phyloP scores from a whole-genome alignment of 2,888 invertebrate species.

The Aricia artaxerxes region DNA sequence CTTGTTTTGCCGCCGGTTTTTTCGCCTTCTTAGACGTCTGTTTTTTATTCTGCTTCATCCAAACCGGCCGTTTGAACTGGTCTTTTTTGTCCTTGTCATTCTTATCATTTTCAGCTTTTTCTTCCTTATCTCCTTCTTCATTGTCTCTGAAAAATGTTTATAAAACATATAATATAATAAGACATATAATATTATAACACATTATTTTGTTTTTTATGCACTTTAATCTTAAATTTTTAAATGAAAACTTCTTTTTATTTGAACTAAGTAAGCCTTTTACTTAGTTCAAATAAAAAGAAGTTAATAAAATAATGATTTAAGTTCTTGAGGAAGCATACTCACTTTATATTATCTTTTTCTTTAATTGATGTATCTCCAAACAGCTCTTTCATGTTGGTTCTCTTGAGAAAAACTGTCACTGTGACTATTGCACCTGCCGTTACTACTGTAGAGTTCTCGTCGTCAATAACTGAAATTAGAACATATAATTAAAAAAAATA shows the following conservation, averaged over 20 bases:
- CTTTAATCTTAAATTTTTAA: no score
- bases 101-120: slow-evolving; percentile 57
- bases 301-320: neutral
- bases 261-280: no score
- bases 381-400: slow-evolving; percentile 91
- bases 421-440: slow-evolving; percentile 99
- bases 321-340: slow-evolving; percentile 44
- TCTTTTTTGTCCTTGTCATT: slow-evolving; percentile 71
- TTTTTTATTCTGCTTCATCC: slow-evolving; percentile 88
- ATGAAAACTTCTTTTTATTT: no score
- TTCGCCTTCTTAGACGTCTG: slow-evolving; percentile 72
- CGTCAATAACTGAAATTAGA: slow-evolving; percentile 90
- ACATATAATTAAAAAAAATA: neutral
- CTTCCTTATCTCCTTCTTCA: slow-evolving; percentile 73
- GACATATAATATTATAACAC: no score
- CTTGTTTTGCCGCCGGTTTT: slow-evolving; percentile 78
- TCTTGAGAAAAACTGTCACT: slow-evolving; percentile 92
- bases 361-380: slow-evolving; percentile 89
- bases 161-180: no score
- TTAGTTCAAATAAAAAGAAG: neutral
- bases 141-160: slow-evolving; percentile 66
- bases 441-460: slow-evolving; percentile 97
- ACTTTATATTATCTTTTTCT: slow-evolving; percentile 83
- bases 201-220: no score
- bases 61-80: slow-evolving; percentile 86